Evolutionary conservation across 2,797 vertebrate genomes (phyloP).

Genomic region (Enteromius trimaculatus): DNA sequence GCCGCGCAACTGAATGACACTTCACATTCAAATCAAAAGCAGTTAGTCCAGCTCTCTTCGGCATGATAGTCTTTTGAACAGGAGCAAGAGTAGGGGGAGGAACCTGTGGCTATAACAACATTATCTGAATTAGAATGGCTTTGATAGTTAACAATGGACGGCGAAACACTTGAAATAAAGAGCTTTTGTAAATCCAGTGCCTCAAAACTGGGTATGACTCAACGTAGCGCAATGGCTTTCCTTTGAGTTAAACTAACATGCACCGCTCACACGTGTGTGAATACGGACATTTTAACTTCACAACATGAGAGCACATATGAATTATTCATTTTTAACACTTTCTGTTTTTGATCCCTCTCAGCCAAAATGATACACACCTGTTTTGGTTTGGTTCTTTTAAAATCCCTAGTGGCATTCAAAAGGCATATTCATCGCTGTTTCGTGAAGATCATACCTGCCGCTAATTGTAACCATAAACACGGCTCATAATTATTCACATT

Average conservation of each 20-base stretch:
- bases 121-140: constrained; percentile 53
- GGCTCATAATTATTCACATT: constrained; percentile 56
- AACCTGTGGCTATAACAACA: constrained; percentile 50
- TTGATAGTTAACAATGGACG: constrained; percentile 47
- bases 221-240: constrained; percentile 33
- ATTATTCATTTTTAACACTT: constrained; percentile 43
- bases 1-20: constrained; percentile 41
- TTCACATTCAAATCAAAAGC: constrained; percentile 52
- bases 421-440: constrained; percentile 1
- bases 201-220: constrained; percentile 46
- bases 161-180: constrained; percentile 46
- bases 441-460: constrained; percentile 31
- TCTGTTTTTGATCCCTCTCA: constrained; percentile 24
- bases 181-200: constrained; percentile 43
- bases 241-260: constrained; percentile 34
- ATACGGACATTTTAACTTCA: constrained; percentile 40
- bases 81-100: constrained; percentile 40
- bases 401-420: constrained; percentile 20
- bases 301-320: constrained; percentile 29
- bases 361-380: constrained; percentile 25
- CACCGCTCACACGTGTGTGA: constrained; percentile 9
- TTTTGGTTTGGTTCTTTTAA: constrained; percentile 10
- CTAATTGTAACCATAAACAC: constrained; percentile 45
- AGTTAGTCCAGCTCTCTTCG: constrained; percentile 45
- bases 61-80: constrained; percentile 50